These are phyloP conservation scores for Melanostoma scalare DNA, from an alignment of 2,888 invertebrate species.

Conservation along the genomic window DNA sequence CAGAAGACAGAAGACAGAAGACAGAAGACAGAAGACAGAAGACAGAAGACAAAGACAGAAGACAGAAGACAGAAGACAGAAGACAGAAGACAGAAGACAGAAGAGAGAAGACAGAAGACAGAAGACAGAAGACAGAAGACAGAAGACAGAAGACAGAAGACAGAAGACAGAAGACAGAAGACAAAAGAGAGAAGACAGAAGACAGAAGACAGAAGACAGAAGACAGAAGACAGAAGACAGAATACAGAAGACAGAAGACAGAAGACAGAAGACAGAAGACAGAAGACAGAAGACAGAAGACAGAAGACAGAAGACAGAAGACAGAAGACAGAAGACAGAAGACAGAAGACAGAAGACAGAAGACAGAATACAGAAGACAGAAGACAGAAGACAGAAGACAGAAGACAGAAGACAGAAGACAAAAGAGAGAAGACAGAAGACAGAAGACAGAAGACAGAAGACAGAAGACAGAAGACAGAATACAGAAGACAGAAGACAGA, in stretches of 20 bases:
- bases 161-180: slow-evolving; percentile 3
- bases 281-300: too few relatives aligned
- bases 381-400: slow-evolving; percentile 1
- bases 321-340: slow-evolving; percentile 12
- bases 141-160: slow-evolving; percentile 9
- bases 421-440: neutral
- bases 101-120: too few relatives aligned
- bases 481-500: neutral
- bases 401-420: neutral
- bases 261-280: neutral
- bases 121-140: neutral
- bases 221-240: neutral
- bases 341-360: slow-evolving; percentile 1
- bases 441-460: neutral
- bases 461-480: too few relatives aligned
- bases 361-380: neutral
- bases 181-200: neutral
- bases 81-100: neutral
- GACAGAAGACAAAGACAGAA: slow-evolving; percentile 9
- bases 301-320: neutral
- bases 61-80: neutral
- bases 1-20: neutral
- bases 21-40: neutral
- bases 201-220: neutral
- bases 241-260: neutral